Base-by-base conservation (phyloP, 2,888 invertebrate species). In the Spisula solida region DNA sequence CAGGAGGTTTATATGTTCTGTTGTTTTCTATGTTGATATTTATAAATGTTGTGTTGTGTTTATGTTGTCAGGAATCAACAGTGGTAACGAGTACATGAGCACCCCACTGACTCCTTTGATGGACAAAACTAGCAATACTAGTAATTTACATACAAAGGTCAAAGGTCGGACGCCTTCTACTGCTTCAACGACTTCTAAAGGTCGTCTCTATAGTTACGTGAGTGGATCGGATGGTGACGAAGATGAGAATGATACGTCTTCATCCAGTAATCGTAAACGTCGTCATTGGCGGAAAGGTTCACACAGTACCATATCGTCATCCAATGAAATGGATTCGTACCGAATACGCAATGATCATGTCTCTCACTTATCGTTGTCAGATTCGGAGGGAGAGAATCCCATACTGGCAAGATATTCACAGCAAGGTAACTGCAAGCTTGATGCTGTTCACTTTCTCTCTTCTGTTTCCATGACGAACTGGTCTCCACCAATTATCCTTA, bases 141-240 rank as follows among this genome's bases (percentile, higher is more conserved):
- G 81, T 41, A 75, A 75, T 79, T 29, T 75, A 56, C 90, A 87
- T 79, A 56, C 85, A 81, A 91, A 89, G 78, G 60, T 79, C 60
- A 85, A 84, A 80, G 88, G 87, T 48, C 92, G 92, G 29, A 88
- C 92, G 1, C 80, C 88, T 29, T 92, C 92, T 18, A 87, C 88
- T 12, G 81, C 92, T 20, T 92, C 92, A 0, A 86, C 86, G 2
- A 70, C 90, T 16, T 92, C 92, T 18, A 88, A 92, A 80, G 92
- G 92, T 83, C 92, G 91, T 85, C 89, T 92, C 55, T 92, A 92
- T 88, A 88, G 87, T 91, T 95, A 95, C 88, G 93, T 95, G 84
- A 95, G 95, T 86, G 95, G 95, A n/a, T 95, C 95, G 10, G 96
- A 96, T 82, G 96, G 95, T 16, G 96, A 96, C 78, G 93, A 94